phyloP scores from a whole-genome alignment of 2,888 invertebrate genomes.

The Zelleria hepariella region DNA sequence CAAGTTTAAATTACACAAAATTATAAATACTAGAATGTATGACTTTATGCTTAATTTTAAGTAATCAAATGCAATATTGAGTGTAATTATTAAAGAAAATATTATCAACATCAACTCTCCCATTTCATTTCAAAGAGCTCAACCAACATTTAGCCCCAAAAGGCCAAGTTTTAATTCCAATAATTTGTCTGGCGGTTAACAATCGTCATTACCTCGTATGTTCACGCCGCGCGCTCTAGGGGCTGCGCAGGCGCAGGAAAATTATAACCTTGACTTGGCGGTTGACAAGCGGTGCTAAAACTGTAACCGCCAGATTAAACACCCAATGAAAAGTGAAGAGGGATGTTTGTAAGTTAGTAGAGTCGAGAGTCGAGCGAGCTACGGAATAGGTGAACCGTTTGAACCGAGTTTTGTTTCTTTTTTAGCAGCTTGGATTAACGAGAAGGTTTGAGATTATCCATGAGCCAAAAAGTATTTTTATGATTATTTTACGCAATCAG shows the following conservation, averaged over 20 bases:
- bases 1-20: no score
- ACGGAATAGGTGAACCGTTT: no score
- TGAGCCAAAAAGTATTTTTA: no score
- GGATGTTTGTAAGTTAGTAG: no score
- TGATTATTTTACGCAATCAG: no score
- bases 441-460: no score
- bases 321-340: no score
- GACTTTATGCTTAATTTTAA: not conserved
- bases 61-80: constrained; percentile 31
- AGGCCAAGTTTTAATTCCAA: not conserved
- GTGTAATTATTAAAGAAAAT: constrained; percentile 28
- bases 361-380: no score
- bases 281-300: constrained; percentile 17
- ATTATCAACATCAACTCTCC: not conserved
- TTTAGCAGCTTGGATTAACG: no score
- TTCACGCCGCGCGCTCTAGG: constrained; percentile 8
- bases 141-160: not conserved
- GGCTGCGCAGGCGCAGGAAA: constrained; percentile 21
- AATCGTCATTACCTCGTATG: not conserved
- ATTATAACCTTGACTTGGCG: constrained; percentile 39
- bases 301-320: not conserved
- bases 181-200: not conserved
- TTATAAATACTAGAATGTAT: no score
- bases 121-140: no score
- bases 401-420: no score